phyloP scores from a whole-genome alignment of 2,113 vertebrate species.

The Aegithalos caudatus region DNA sequence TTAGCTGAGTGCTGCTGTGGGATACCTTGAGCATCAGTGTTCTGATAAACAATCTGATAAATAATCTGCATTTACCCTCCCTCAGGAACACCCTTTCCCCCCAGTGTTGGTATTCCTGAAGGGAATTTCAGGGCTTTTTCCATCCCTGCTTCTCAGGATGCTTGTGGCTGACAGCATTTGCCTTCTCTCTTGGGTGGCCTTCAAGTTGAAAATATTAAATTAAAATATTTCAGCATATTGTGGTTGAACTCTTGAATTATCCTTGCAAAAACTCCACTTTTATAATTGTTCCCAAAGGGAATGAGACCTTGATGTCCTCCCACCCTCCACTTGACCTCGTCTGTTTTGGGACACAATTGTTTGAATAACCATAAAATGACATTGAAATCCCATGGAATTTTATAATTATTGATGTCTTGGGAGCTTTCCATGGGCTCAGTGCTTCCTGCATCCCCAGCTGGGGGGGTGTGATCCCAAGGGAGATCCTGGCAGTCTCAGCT shows the following conservation, averaged over 20 bases:
- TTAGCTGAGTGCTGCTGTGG: neutral
- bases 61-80: neutral
- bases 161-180: neutral
- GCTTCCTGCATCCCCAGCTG: neutral
- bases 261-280: neutral
- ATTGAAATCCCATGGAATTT: neutral
- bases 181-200: neutral
- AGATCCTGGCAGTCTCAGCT: neutral
- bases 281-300: neutral
- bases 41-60: neutral
- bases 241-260: neutral
- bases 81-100: fast-evolving
- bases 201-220: neutral
- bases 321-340: neutral
- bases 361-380: neutral
- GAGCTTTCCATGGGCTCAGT: neutral
- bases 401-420: neutral
- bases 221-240: neutral
- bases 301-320: neutral
- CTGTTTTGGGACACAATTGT: neutral
- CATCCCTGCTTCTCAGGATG: neutral
- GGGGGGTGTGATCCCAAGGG: neutral
- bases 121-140: neutral
- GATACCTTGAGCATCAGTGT: neutral
- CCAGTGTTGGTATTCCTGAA: neutral